These are phyloP conservation scores for Chrosomus eos DNA, from an alignment of 2,797 vertebrate genomes.

Conservation along the genomic window DNA sequence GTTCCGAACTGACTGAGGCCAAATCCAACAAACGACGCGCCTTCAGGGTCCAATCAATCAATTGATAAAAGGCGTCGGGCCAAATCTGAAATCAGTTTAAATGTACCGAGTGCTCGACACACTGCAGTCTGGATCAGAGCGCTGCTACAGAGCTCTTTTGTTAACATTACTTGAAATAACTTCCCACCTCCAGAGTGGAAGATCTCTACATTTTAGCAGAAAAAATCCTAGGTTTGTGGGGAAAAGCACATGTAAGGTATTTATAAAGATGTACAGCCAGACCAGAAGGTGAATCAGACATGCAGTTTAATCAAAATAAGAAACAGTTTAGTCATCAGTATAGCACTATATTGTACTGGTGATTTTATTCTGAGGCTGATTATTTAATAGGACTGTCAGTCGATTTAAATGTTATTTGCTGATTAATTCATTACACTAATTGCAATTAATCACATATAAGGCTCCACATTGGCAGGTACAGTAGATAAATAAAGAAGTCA, in stretches of 20 bases:
- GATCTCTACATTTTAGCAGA: slow-evolving; percentile 1
- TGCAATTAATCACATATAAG: background rate
- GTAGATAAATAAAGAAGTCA: background rate
- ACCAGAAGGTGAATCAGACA: background rate
- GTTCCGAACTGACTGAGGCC: slow-evolving; percentile 16
- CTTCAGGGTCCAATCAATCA: slow-evolving; percentile 38
- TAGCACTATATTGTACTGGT: background rate
- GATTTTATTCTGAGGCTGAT: background rate
- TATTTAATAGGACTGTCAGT: background rate
- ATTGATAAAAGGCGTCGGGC: slow-evolving; percentile 28
- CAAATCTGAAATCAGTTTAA: slow-evolving; percentile 22
- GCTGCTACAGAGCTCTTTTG: background rate
- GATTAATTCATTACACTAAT: background rate
- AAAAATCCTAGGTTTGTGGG: background rate
- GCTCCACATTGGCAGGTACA: slow-evolving; percentile 7
- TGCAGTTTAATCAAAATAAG: background rate
- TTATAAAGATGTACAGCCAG: background rate
- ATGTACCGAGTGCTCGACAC: background rate
- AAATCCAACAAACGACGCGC: slow-evolving; percentile 8
- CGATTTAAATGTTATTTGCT: background rate
- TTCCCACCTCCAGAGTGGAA: slow-evolving; percentile 13
- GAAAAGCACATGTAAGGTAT: background rate
- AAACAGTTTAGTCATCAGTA: background rate
- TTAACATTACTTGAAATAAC: slow-evolving; percentile 35
- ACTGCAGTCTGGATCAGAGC: background rate